A percentile compares a stretch with the other conserved stretches of the same genome.
These are phyloP conservation scores for Jordanella pulchra DNA, from an alignment of 2,797 vertebrate species.

Conservation along the genomic window DNA sequence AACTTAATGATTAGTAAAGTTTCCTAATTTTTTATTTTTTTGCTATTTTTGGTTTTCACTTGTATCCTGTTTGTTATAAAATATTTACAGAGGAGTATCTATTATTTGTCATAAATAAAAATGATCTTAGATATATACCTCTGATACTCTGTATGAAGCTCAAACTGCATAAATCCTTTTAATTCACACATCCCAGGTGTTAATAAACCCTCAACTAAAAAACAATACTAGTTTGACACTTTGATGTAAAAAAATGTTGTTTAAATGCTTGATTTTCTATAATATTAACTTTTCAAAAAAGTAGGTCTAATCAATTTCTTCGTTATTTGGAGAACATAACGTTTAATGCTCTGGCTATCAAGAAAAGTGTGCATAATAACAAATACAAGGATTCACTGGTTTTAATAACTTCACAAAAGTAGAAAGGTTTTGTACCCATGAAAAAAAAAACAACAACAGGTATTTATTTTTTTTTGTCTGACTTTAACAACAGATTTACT, in stretches of 20 bases:
- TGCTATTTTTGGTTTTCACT: background rate
- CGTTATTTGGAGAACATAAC: too few relatives aligned
- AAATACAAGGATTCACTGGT: background rate
- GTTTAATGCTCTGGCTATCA: background rate
- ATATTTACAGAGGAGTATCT: background rate
- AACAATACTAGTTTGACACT: too few relatives aligned
- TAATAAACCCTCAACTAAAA: too few relatives aligned
- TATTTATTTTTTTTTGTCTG: too few relatives aligned
- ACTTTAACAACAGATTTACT: too few relatives aligned
- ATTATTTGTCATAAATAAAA: background rate
- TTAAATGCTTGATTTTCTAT: too few relatives aligned
- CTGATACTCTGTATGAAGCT: background rate
- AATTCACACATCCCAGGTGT: too few relatives aligned
- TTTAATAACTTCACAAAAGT: too few relatives aligned
- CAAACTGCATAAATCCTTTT: background rate
- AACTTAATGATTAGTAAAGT: background rate
- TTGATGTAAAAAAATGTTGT: too few relatives aligned
- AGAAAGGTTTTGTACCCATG: too few relatives aligned
- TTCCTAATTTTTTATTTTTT: background rate
- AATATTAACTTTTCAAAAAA: background rate
- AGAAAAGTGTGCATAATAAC: background rate
- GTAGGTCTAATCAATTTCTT: background rate
- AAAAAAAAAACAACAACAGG: too few relatives aligned
- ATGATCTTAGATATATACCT: background rate
- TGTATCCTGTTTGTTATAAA: background rate